Evolutionary conservation across 2,797 vertebrate species (phyloP).

Genomic region (Clarias pachynema): DNA sequence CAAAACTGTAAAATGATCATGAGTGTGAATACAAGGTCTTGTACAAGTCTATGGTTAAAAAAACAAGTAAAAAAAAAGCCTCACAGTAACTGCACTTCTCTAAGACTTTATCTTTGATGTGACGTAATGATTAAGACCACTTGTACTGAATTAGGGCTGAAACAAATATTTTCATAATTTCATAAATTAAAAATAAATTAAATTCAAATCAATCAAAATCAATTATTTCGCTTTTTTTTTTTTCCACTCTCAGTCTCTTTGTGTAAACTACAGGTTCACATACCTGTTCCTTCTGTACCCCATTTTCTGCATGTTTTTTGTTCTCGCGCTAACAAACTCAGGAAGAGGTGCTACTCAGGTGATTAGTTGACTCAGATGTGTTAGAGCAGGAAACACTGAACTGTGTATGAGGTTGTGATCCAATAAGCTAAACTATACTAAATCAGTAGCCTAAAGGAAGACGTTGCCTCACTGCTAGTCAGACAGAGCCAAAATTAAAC

Average conservation of each 20-base stretch:
- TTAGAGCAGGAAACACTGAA: neutral
- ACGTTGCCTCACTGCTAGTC: neutral
- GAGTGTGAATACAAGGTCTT: neutral
- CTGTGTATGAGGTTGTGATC: neutral
- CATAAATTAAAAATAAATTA: neutral
- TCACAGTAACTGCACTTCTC: neutral
- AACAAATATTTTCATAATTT: neutral
- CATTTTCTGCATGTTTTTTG: neutral
- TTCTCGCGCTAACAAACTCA: neutral
- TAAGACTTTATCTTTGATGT: neutral
- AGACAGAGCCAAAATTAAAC: neutral
- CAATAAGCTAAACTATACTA: neutral
- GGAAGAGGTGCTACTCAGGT: neutral
- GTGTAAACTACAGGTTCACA: neutral
- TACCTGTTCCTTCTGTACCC: neutral
- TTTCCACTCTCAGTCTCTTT: neutral
- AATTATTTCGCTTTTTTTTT: too few relatives aligned
- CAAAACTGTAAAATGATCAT: slow-evolving; percentile 22
- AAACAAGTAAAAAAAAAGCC: neutral
- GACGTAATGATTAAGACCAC: neutral
- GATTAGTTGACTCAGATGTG: neutral
- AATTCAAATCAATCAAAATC: neutral
- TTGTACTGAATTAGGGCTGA: neutral
- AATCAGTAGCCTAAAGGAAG: neutral
- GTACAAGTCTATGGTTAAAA: neutral